Base-by-base conservation (phyloP, 2,888 invertebrate species). In the Lypha dubia region DNA sequence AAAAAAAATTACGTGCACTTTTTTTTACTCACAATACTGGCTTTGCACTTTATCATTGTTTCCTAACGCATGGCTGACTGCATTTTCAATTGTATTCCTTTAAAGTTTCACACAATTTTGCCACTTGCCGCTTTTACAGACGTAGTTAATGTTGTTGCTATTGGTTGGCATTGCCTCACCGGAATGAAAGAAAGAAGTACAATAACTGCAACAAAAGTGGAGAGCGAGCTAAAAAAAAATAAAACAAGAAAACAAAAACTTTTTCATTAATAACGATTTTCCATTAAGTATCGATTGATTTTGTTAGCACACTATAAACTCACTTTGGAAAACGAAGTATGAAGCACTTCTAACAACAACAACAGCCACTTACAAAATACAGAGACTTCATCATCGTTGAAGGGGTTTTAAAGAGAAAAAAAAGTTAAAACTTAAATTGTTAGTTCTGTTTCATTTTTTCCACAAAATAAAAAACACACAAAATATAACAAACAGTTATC, bases 261-360 rank as follows among this genome's bases (percentile, higher is more conserved):
- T 91, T 89, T 91, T 91, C 91, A 91, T 91, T 91, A 91, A 91
- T 91, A 91, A 91, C 90, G 91, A 91, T 91, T 91, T 91, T 91
- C 91, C 91, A 91, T 91, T 91, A 91, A 91, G 90, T 90, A 91
- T 91, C 91, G 91, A 91, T 91, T 91, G 91, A 91, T 91, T 91
- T 90, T 87, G 88, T 88, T 88, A 75, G 88, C 89, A 88, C 89
- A 88, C 83, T 79, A 82, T 63, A 79, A 84, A 82, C 76, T 81
- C 79, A 82, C 81, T 84, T 84, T 81, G 65, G 28, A 81, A 70
- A 70, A 76, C 62, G 81, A 84, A 81, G 77, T 81, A 81, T 46
- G 28, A 62, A 81, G 81, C 81, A 84, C 84, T 84, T 82, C 22
- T 73, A 79, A 84, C 76, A 86, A 86, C 49, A 82, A 71, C 65